Conservation (phyloP, 2,888 invertebrate genomes). For the Ecdyonurus torrentis region DNA sequence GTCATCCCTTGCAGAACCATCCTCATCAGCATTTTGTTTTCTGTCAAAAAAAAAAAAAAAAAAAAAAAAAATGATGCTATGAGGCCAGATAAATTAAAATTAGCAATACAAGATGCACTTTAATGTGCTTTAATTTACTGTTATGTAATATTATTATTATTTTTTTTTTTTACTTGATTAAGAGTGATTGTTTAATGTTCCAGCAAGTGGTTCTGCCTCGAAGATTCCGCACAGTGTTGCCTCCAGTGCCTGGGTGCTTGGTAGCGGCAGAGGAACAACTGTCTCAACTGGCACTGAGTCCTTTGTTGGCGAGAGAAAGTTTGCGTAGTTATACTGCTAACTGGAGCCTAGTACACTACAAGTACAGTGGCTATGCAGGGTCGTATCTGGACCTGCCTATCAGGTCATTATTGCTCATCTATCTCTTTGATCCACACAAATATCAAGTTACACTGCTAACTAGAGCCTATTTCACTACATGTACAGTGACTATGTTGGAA, state of each 20-base stretch:
- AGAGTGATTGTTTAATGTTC: conserved; percentile 14
- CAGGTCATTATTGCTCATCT: conserved; percentile 34
- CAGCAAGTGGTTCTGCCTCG: conserved; percentile 67
- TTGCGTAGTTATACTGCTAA: conserved; percentile 64
- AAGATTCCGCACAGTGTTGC: conserved; percentile 59
- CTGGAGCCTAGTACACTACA: conserved; percentile 82
- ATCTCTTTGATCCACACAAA: conserved; percentile 9
- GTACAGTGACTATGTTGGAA: conserved; percentile 2
- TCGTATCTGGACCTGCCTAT: conserved; percentile 73
- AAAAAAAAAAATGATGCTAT: too few species aligned
- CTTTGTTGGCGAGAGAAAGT: conserved; percentile 47
- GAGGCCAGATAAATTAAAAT: too few species aligned
- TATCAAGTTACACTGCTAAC: conserved; percentile 24
- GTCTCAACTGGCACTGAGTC: background rate
- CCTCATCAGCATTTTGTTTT: background rate
- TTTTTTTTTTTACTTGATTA: background rate
- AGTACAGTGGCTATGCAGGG: conserved; percentile 76
- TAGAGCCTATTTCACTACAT: conserved; percentile 11
- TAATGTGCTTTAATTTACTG: too few species aligned
- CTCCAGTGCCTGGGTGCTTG: conserved; percentile 33
- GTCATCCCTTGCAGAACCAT: too few species aligned
- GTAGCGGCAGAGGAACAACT: conserved; percentile 29
- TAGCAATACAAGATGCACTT: too few species aligned
- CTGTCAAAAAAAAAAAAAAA: background rate
- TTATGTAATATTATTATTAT: too few species aligned